Evolutionary conservation across 1,140 invertebrate species (phyloP), one percentile per base, ranked within the genome.

Genomic region (Megathymus violae): DNA sequence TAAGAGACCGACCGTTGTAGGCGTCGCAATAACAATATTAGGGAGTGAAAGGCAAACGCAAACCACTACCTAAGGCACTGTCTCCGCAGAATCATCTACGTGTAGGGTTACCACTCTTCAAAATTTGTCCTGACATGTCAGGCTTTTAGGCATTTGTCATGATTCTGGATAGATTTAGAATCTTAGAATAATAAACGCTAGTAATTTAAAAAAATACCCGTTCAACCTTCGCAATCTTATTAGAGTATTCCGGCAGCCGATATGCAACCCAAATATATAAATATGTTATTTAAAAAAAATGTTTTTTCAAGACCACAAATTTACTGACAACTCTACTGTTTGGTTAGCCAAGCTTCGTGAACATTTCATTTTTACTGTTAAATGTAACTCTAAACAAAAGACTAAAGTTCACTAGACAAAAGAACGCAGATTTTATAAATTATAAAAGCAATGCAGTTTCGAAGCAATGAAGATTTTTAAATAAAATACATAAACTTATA

Each of bases 41-140:
- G 47, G 17, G 47, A 86, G 83, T 86, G 83, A 86, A 85, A 87
- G 84, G n/a, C n/a, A n/a, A n/a, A n/a, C n/a, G 80, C 68, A 80
- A 77, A 68, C 71, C 69, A 65, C 77, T 74, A 67, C 74, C 72
- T 69, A 76, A 72, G 67, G 62, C 64, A 65, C 74, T 72, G 69
- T 66, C 65, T 76, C 27, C 36, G 52, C 47, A 61, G 13, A 11
- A 34, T 4, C 10, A 47, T 47, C 44, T 4, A n/a, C n/a, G 27
- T 31, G 27, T 31, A 31, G 27, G 27, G 27, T 9, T 31, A 31
- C 27, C 27, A 31, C 7, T 7, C 27, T 4, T 31, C 4, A 31
- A 1, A 31, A 31, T 9, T 31, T 31, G 1, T 31, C 4, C 1
- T 7, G 1, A 31, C 7, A 31, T 31, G 3, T 4, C 27, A 43